A percentile compares a stretch with the other conserved stretches of the same genome.
These are phyloP conservation scores for Sinonovacula constricta DNA, from an alignment of 1,140 invertebrate genomes.

Conservation along the genomic window DNA sequence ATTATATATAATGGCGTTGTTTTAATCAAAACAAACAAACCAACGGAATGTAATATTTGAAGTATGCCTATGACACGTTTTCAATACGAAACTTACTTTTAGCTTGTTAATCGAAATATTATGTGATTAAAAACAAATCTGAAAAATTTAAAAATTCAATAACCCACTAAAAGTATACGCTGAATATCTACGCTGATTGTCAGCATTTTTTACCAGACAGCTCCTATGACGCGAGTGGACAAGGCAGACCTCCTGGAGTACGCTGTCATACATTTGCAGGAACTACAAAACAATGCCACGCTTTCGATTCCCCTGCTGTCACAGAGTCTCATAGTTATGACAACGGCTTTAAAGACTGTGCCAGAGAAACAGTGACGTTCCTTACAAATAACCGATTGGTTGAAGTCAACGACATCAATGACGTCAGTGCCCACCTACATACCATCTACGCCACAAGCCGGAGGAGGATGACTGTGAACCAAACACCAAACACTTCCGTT, in stretches of 20 bases:
- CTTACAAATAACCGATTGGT: background rate
- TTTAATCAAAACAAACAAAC: no score
- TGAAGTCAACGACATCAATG: background rate
- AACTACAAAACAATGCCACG: conserved; percentile 12
- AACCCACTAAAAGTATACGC: no score
- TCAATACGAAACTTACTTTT: background rate
- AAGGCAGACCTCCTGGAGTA: conserved; percentile 39
- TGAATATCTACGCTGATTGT: background rate
- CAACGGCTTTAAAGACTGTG: conserved; percentile 12
- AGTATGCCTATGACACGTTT: no score
- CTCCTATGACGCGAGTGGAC: conserved; percentile 38
- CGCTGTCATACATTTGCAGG: conserved; percentile 14
- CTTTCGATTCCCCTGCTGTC: background rate
- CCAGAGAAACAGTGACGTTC: conserved; percentile 13
- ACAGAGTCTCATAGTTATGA: background rate
- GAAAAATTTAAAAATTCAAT: no score
- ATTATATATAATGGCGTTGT: no score
- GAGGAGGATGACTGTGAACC: no score
- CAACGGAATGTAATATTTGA: no score
- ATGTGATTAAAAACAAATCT: no score
- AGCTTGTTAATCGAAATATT: no score
- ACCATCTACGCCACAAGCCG: background rate
- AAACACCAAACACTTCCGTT: no score
- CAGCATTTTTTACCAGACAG: no score
- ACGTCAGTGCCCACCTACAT: conserved; percentile 17